Evolutionary conservation across 2,888 invertebrate genomes (phyloP).

Genomic region (Cephalotes varians): DNA sequence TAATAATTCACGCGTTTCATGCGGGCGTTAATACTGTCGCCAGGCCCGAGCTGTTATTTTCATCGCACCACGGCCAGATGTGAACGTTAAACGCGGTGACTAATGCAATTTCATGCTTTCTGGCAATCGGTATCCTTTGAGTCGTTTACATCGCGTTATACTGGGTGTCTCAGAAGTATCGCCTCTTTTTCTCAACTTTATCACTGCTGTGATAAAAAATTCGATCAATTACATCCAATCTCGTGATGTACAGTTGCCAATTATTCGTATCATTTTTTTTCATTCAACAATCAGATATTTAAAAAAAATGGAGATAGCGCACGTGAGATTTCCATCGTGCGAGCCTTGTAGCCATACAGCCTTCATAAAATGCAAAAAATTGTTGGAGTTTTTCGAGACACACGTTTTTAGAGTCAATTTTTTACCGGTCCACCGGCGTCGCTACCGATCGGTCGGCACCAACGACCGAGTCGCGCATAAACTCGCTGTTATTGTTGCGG

Average conservation of each 20-base stretch:
- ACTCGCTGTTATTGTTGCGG: slow-evolving; percentile 71
- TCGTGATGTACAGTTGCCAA: background rate
- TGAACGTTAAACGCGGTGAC: slow-evolving; percentile 49
- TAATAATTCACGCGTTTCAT: slow-evolving; percentile 42
- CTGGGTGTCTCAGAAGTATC: slow-evolving; percentile 18
- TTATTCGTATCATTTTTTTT: background rate
- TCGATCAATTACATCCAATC: slow-evolving; percentile 1
- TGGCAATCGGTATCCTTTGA: slow-evolving; percentile 48
- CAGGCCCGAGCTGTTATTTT: slow-evolving; percentile 49
- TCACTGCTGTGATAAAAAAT: background rate
- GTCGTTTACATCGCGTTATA: slow-evolving; percentile 13
- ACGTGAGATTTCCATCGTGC: background rate
- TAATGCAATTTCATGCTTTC: slow-evolving; percentile 56
- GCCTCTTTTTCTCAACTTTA: background rate
- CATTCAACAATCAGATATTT: background rate
- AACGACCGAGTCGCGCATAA: slow-evolving; percentile 61
- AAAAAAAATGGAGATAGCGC: background rate
- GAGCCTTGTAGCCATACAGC: no score
- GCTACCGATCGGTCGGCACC: slow-evolving; percentile 25
- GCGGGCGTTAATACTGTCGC: slow-evolving; percentile 30
- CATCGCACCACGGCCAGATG: slow-evolving; percentile 50
- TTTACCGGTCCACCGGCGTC: background rate
- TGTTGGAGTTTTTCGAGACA: no score
- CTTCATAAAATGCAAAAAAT: background rate
- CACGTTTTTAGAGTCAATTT: slow-evolving; percentile 7